Base-by-base conservation (phyloP, 2,888 invertebrate genomes). In the Bellardia bayeri region DNA sequence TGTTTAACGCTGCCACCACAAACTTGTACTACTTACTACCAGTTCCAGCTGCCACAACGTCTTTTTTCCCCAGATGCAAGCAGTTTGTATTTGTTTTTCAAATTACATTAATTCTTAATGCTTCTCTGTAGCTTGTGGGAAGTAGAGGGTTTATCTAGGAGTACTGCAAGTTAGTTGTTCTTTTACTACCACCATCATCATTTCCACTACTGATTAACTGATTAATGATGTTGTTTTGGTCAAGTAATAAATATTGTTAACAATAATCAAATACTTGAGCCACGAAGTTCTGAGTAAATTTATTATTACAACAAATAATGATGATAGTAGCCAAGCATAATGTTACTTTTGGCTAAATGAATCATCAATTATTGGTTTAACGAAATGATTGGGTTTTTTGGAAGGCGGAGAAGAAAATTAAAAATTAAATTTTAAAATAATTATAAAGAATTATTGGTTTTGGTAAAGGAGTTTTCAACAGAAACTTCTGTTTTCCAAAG, bases 221-320 rank as follows among this genome's bases (percentile, higher is more conserved):
- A 80, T 71, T 80, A 80, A 80, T 80, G 71, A 63, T 63, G 61
- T 71, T 63, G 49, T 71, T 54, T 11, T 9, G 30, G 14, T 23
- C 37, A 33, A 42, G 51, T 80, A 51, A 71, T 80, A 71, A 63
- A 71, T 71, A 14, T 37, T 37, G 37, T 68, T 51, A 49, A 3
- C 63, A 40, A 63, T 51, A 61, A 71, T 63, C 42, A 58, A 37
- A 13, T 23, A 23, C 33, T 49, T 23, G 8, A 33, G 8, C 33
- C 49, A 61, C 14, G 23, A 23, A 13, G 56, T 33, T 56, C 4
- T 7, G 9, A 2, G 33, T 3, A 68, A 33, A 78, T 42, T 40
- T 66, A 56, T 66, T 78, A n/a, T 56, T 56, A 9, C 37, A n/a
- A 42, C 7, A 8, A 49, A 9, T 42, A 61, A 49, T 13, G 13